phyloP scores from a whole-genome alignment of 2,888 invertebrate genomes.

The Andrena fulva region DNA sequence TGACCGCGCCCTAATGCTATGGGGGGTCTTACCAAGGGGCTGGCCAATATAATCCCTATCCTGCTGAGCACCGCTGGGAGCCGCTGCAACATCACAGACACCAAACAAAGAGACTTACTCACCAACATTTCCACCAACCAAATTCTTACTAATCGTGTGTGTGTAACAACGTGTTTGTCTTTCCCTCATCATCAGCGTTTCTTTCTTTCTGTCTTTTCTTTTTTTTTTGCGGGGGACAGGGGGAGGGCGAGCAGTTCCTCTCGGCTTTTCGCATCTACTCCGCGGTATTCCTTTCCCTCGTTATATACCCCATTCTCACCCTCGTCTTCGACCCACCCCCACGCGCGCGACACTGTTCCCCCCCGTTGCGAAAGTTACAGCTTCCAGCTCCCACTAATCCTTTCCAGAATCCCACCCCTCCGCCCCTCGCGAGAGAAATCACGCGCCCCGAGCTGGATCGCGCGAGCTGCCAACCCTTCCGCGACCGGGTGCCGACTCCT shows the following conservation, averaged over 20 bases:
- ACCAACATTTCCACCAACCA: constrained; percentile 83
- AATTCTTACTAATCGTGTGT: constrained; percentile 79
- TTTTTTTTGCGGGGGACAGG: background rate
- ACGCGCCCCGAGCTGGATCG: too few relatives aligned
- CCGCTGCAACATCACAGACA: constrained; percentile 90
- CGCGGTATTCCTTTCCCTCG: background rate
- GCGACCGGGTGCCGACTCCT: too few relatives aligned
- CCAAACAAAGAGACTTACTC: constrained; percentile 85
- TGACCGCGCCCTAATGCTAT: constrained; percentile 76
- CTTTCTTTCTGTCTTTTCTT: constrained; percentile 12
- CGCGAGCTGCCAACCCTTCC: too few relatives aligned
- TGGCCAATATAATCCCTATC: constrained; percentile 98
- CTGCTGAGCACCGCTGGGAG: constrained; percentile 98
- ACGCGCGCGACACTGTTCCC: too few relatives aligned
- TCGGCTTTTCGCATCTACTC: constrained; percentile 2
- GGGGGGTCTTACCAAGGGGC: constrained; percentile 94
- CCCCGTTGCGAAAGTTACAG: too few relatives aligned
- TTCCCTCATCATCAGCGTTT: constrained; percentile 32
- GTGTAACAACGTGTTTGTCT: constrained; percentile 57
- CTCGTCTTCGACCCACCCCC: background rate
- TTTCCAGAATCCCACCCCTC: too few relatives aligned
- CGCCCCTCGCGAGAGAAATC: too few relatives aligned
- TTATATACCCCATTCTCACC: background rate
- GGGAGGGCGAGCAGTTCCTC: background rate
- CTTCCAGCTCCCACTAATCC: too few relatives aligned